Percentiles rank a stretch among this genome's conserved stretches.
These are phyloP conservation scores for Sebastes matsubarae DNA, from an alignment of 2,797 vertebrate species.

Conservation along the genomic window DNA sequence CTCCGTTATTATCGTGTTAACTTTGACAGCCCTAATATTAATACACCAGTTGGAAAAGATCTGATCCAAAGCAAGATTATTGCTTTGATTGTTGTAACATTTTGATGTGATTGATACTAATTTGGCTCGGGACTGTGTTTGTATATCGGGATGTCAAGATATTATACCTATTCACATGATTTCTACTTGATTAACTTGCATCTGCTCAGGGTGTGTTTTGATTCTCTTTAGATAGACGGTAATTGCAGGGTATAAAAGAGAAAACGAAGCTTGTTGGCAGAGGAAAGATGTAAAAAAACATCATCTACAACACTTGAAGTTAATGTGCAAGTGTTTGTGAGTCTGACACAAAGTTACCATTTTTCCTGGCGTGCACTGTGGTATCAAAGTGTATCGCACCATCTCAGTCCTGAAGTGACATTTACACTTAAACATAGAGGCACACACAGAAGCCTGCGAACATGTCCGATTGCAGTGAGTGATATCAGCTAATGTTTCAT, in stretches of 20 bases:
- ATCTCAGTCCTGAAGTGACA: too few species aligned
- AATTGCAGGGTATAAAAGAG: too few species aligned
- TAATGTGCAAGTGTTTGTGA: too few species aligned
- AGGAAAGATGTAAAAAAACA: too few species aligned
- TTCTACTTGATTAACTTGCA: neutral
- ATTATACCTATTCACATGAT: neutral
- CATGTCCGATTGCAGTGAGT: neutral
- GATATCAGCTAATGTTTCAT: neutral
- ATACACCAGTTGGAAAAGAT: neutral
- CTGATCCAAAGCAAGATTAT: neutral
- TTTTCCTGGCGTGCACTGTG: too few species aligned
- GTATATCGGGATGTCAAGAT: neutral
- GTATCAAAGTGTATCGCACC: too few species aligned
- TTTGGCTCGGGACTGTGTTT: neutral
- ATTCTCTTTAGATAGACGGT: too few species aligned
- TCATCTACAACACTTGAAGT: too few species aligned
- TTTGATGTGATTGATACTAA: neutral
- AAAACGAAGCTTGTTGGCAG: too few species aligned
- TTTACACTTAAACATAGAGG: too few species aligned
- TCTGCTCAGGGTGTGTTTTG: neutral
- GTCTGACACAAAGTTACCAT: accelerated
- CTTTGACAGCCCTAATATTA: too few species aligned
- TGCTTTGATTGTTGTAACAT: neutral
- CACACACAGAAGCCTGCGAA: neutral
- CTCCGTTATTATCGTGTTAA: too few species aligned